Evolutionary conservation across 2,888 invertebrate species (phyloP).

Genomic region (Zygaena filipendulae): DNA sequence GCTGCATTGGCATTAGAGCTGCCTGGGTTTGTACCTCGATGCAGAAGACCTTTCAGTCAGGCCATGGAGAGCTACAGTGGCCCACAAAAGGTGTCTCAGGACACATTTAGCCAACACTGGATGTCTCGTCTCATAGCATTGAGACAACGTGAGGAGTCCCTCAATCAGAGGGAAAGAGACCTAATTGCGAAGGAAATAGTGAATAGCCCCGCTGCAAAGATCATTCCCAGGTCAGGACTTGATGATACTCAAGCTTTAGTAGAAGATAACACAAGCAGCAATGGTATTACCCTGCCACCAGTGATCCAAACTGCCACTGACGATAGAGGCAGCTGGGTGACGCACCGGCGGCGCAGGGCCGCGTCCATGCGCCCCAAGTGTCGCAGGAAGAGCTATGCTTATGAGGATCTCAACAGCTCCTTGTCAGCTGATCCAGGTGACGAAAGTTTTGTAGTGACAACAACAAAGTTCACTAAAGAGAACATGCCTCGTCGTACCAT

Average conservation of each 20-base stretch:
- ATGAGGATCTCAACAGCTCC: constrained; percentile 69
- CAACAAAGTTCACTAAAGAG: constrained; percentile 53
- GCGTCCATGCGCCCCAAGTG: constrained; percentile 31
- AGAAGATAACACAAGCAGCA: constrained; percentile 22
- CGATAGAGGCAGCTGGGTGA: constrained; percentile 23
- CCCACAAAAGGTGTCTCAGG: constrained; percentile 62
- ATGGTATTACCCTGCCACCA: constrained; percentile 55
- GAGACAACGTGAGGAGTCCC: constrained; percentile 58
- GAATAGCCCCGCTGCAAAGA: constrained; percentile 41
- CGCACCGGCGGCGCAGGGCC: constrained; percentile 29
- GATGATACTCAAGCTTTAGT: constrained; percentile 23
- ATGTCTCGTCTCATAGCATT: constrained; percentile 62
- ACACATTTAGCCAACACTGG: constrained; percentile 68
- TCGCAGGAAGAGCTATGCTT: constrained; percentile 44
- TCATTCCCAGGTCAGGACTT: constrained; percentile 31
- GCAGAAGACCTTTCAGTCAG: constrained; percentile 37
- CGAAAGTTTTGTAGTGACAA: constrained; percentile 62
- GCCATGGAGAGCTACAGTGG: constrained; percentile 30
- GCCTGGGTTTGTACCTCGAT: constrained; percentile 56
- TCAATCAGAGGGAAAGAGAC: constrained; percentile 60
- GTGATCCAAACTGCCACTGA: constrained; percentile 28
- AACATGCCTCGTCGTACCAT: constrained; percentile 55
- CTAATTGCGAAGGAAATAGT: constrained; percentile 53
- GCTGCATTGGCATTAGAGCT: constrained; percentile 56
- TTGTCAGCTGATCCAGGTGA: constrained; percentile 69